A percentile compares a stretch with the other conserved stretches of the same genome.
Evolutionary conservation across 2,797 vertebrate genomes (phyloP).

Genomic region (Melanotaenia maccullochi): DNA sequence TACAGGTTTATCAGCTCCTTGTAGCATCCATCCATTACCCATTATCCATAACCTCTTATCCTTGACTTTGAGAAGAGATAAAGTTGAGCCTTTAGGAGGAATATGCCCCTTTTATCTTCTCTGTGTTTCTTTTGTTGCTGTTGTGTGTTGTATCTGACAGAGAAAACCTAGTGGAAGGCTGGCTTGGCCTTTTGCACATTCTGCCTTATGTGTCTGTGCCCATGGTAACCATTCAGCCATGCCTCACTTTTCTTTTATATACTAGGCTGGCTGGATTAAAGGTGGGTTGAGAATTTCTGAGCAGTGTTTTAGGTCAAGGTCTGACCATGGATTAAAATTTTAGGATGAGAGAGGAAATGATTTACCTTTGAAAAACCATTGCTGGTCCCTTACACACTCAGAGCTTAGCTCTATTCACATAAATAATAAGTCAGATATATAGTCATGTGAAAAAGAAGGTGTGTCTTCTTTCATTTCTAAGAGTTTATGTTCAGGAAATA

Average conservation of each 20-base stretch:
- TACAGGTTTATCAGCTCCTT: not conserved
- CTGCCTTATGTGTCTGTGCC: not conserved
- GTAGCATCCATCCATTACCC: not conserved
- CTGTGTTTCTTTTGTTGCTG: not conserved
- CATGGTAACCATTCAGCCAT: not conserved
- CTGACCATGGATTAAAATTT: too few relatives aligned
- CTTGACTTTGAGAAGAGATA: not conserved
- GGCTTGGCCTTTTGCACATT: not conserved
- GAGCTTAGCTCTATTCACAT: too few relatives aligned
- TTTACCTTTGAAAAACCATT: too few relatives aligned
- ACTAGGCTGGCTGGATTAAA: not conserved
- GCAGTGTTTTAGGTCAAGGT: too few relatives aligned
- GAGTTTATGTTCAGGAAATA: too few relatives aligned
- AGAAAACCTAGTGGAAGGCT: not conserved
- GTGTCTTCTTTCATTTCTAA: too few relatives aligned
- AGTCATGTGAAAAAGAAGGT: too few relatives aligned
- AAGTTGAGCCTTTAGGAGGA: not conserved
- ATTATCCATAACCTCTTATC: not conserved
- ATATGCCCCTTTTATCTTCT: not conserved
- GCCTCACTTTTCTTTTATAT: not conserved
- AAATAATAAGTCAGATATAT: too few relatives aligned
- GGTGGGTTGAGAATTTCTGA: too few relatives aligned
- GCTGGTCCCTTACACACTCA: too few relatives aligned
- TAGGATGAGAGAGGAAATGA: too few relatives aligned
- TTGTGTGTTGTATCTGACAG: not conserved